phyloP scores from a whole-genome alignment of 2,113 vertebrate species.

The Erinaceus europaeus region DNA sequence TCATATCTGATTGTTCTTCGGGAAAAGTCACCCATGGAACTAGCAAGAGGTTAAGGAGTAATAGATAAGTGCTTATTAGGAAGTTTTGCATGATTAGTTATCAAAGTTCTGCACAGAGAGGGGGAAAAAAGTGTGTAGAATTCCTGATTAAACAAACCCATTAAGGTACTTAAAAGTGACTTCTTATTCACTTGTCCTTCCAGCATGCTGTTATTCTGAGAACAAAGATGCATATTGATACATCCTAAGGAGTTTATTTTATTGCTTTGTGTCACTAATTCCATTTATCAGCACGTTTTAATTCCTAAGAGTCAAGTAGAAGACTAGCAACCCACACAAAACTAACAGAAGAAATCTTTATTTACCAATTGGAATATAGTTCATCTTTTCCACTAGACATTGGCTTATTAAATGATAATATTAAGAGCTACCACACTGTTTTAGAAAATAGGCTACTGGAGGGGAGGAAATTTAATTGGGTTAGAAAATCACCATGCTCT shows the following conservation, averaged over 20 bases:
- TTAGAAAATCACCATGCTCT: background rate
- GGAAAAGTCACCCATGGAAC: background rate
- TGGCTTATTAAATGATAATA: constrained; percentile 4
- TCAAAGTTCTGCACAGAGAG: background rate
- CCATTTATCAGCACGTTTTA: background rate
- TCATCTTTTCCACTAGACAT: background rate
- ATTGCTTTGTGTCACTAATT: constrained; percentile 11
- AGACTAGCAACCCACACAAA: background rate
- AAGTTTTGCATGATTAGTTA: background rate
- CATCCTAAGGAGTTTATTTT: background rate
- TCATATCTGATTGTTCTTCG: background rate
- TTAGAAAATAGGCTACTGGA: constrained; percentile 23
- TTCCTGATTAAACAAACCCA: background rate
- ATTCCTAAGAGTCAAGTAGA: background rate
- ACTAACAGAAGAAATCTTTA: constrained; percentile 4
- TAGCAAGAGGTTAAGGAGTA: background rate
- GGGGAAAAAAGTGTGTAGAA: background rate
- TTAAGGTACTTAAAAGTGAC: background rate
- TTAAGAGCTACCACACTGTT: background rate
- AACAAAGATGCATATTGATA: background rate
- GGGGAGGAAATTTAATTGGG: constrained; percentile 11
- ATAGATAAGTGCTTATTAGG: background rate
- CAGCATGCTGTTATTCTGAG: background rate
- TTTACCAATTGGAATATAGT: background rate
- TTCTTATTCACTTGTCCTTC: background rate